Evolutionary conservation across 2,797 vertebrate genomes (phyloP), one percentile per base, ranked within the genome.

Genomic region (Hirundo rustica): DNA sequence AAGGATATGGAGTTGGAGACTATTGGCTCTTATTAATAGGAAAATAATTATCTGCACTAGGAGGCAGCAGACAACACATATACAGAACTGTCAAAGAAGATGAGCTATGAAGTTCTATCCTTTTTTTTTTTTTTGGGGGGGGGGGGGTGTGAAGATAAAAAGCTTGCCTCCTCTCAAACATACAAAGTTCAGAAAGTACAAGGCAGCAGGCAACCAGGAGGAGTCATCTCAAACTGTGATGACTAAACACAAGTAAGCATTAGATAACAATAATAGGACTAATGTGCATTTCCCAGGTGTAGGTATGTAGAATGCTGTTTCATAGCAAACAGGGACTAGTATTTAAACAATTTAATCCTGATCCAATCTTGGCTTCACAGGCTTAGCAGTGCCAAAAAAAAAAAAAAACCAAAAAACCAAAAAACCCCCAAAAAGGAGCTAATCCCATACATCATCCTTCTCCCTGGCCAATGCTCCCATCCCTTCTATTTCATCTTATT

Each of bases 201-300:
- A 60, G n/a, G 60, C 2, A 2, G 60, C 30, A 57, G 53, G 11
- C 40, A 84, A 44, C 27, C 25, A 70, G 36, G 21, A 85, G 27
- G 51, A 62, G 60, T 61, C 50, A 36, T 25, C 75, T 72, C 82
- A 48, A 55, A 80, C 62, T 66, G 42, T 29, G 54, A 91, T 88
- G 78, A 95, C 84, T 96, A 80, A 95, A 89, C 20, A 74, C 26
- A 87, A 80, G 19, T 26, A 85, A 90, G 44, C 76, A 61, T 78
- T 75, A 93, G 36, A 42, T 86, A 85, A 89, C 54, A 82, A 27
- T 71, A 92, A 62, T 71, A 60, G 72, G 76, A 94, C 90, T 47
- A 95, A 92, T 68, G 74, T 17, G 40, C 36, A 42, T 58, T 87
- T 85, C 85, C 29, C 80, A 67, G 85, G 44, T 92, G 47, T 29